A percentile compares a stretch with the other conserved stretches of the same genome.
phyloP scores from a whole-genome alignment of 2,797 vertebrate genomes.

The Protonibea diacanthus region DNA sequence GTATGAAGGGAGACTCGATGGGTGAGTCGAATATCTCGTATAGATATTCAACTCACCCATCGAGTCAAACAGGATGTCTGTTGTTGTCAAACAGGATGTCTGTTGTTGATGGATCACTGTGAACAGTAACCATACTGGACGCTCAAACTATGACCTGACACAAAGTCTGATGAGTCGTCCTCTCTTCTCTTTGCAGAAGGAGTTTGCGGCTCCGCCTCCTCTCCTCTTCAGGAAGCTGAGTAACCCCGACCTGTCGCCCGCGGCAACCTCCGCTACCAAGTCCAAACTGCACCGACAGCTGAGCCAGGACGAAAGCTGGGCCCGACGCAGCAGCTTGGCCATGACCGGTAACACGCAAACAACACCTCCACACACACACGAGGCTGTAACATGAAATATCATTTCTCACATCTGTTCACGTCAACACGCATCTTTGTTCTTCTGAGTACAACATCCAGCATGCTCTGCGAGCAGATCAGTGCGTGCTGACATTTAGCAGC shows the following conservation, averaged over 20 bases:
- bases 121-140: too few species aligned
- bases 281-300: slow-evolving; percentile 94
- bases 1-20: too few species aligned
- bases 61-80: too few species aligned
- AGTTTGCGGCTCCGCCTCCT: slow-evolving; percentile 86
- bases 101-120: neutral
- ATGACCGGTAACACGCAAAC: slow-evolving; percentile 88
- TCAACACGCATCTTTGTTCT: too few species aligned
- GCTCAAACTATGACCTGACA: neutral
- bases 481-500: too few species aligned
- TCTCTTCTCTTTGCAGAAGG: slow-evolving; percentile 80
- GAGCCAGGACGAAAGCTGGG: slow-evolving; percentile 94
- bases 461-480: too few species aligned
- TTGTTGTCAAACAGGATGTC: neutral
- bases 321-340: slow-evolving; percentile 91
- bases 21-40: too few species aligned
- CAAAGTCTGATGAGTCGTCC: neutral
- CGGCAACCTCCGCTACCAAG: slow-evolving; percentile 89
- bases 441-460: too few species aligned
- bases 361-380: neutral
- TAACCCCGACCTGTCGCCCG: slow-evolving; percentile 95
- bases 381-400: too few species aligned
- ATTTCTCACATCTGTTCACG: neutral
- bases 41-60: too few species aligned
- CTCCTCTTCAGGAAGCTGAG: slow-evolving; percentile 96